Conservation (phyloP, 2,888 invertebrate genomes). For the Cosmopolites sordidus region DNA sequence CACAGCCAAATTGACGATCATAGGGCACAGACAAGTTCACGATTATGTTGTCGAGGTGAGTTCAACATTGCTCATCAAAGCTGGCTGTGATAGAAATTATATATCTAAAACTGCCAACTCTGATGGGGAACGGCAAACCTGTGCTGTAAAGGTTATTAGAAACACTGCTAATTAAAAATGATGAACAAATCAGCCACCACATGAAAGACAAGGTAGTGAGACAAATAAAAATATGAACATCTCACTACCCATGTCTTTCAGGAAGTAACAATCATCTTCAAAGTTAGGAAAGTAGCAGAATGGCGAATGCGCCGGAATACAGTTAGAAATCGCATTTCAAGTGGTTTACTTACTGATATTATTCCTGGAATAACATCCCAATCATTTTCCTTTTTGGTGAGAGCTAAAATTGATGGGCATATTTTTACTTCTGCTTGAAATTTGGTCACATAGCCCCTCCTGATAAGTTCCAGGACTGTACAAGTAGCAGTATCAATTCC, state of each 20-base stretch:
- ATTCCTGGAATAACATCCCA: not conserved
- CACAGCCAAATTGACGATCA: slow-evolving; percentile 84
- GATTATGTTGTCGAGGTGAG: slow-evolving; percentile 6
- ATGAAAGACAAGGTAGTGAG: slow-evolving; percentile 99
- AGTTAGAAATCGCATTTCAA: not conserved
- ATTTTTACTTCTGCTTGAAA: slow-evolving; percentile 61
- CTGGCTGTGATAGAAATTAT: slow-evolving; percentile 84
- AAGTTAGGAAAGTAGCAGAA: not conserved
- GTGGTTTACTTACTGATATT: too few species aligned
- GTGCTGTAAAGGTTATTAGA: not conserved
- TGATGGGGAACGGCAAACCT: slow-evolving; percentile 44
- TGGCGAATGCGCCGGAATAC: slow-evolving; percentile 11
- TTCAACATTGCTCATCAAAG: slow-evolving; percentile 86
- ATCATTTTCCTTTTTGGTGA: slow-evolving; percentile 33
- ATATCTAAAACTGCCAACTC: slow-evolving; percentile 70
- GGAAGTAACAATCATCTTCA: slow-evolving; percentile 49
- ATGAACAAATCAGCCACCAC: slow-evolving; percentile 50
- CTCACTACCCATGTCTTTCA: slow-evolving; percentile 99
- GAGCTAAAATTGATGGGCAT: slow-evolving; percentile 59
- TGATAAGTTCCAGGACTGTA: slow-evolving; percentile 58
- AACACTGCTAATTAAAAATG: slow-evolving; percentile 1
- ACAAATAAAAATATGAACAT: slow-evolving; percentile 71
- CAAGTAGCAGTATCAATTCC: slow-evolving; percentile 63
- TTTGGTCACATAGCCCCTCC: slow-evolving; percentile 58
- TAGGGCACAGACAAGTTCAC: slow-evolving; percentile 49